Conservation (phyloP, 2,113 vertebrate genomes). For the Desmodus rotundus region DNA sequence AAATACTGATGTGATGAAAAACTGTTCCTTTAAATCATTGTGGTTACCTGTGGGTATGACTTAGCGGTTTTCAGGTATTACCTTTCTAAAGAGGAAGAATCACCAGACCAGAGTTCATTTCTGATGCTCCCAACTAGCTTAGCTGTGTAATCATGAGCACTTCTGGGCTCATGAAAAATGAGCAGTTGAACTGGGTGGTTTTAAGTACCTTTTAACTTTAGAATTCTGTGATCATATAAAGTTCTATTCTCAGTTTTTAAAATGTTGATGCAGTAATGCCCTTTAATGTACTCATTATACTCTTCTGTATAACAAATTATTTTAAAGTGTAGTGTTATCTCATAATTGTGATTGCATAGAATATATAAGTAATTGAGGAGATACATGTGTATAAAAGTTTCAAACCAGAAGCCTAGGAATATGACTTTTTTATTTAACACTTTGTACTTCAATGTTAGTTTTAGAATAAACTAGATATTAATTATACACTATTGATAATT, state of each 20-base stretch:
- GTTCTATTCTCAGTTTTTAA: neutral
- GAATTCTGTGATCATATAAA: neutral
- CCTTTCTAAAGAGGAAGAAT: neutral
- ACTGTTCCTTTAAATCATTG: neutral
- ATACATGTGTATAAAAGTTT: neutral
- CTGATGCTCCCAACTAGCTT: neutral
- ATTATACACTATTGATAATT: neutral
- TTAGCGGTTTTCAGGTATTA: neutral
- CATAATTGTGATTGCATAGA: neutral
- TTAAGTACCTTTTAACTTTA: neutral
- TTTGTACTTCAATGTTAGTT: neutral
- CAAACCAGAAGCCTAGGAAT: conserved; percentile 32
- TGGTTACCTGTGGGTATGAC: neutral
- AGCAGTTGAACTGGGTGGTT: neutral
- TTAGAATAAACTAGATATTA: conserved; percentile 25
- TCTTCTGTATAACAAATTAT: neutral
- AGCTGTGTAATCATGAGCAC: neutral
- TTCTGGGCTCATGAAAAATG: neutral
- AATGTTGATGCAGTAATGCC: neutral
- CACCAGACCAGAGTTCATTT: neutral
- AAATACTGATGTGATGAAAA: neutral
- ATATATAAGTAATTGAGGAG: neutral
- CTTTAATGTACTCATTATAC: neutral
- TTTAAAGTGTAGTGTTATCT: conserved; percentile 18
- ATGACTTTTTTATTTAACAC: conserved; percentile 20